A percentile compares a stretch with the other conserved stretches of the same genome.
phyloP scores from a whole-genome alignment of 2,113 vertebrate species.

The Myrmophylax atrothorax region DNA sequence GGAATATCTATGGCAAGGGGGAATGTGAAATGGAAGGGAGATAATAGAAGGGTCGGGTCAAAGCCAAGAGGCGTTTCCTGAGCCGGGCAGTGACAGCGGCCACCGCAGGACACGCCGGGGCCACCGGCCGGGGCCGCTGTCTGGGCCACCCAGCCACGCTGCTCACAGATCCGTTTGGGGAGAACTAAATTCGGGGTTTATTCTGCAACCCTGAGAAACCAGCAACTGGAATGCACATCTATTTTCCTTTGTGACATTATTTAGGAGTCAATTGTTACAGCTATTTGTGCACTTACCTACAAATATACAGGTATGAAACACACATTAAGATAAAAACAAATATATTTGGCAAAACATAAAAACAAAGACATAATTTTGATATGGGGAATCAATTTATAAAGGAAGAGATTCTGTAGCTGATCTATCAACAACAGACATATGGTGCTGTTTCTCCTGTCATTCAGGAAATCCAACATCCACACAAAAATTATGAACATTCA shows the following conservation, averaged over 20 bases:
- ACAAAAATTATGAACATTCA: background rate
- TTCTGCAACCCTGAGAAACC: background rate
- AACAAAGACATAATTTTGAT: background rate
- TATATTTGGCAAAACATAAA: background rate
- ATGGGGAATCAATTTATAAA: background rate
- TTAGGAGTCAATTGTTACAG: background rate
- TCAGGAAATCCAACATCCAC: background rate
- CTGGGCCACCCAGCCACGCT: background rate
- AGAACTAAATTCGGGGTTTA: background rate
- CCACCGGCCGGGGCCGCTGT: background rate
- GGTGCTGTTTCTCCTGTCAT: background rate
- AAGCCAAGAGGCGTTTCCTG: constrained; percentile 32
- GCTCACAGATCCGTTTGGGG: accelerated
- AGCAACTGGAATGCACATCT: background rate
- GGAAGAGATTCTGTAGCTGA: background rate
- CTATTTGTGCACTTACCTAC: background rate
- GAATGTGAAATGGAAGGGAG: constrained; percentile 49
- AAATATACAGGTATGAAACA: background rate
- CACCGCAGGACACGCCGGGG: background rate
- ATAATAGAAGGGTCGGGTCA: constrained; percentile 57
- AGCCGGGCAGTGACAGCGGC: constrained; percentile 11
- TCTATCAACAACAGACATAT: background rate
- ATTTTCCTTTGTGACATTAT: background rate
- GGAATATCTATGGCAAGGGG: constrained; percentile 38
- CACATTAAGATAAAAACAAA: background rate